These are phyloP conservation scores for Pica pica DNA, from an alignment of 2,113 vertebrate genomes.

Conservation along the genomic window DNA sequence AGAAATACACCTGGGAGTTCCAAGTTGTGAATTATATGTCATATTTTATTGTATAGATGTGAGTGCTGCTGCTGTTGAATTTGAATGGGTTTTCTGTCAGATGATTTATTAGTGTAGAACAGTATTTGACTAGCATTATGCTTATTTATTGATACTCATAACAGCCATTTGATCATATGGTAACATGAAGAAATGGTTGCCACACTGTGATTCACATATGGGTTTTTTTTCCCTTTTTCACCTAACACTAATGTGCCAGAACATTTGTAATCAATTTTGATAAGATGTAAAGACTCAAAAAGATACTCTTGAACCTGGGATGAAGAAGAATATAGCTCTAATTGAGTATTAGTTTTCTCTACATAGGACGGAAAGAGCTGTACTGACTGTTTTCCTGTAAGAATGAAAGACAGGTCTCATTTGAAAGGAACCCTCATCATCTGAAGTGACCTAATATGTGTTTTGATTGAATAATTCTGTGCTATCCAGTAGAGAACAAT, in stretches of 20 bases:
- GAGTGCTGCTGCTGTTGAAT: background rate
- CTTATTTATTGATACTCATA: conserved; percentile 12
- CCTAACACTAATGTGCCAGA: background rate
- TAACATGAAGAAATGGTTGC: background rate
- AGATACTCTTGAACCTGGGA: background rate
- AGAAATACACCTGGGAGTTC: conserved; percentile 38
- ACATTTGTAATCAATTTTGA: background rate
- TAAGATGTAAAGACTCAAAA: background rate
- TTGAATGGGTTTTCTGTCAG: conserved; percentile 4
- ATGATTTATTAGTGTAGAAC: conserved; percentile 32
- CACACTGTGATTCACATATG: background rate
- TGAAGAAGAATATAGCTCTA: background rate
- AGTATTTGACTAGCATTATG: background rate
- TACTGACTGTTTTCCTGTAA: background rate
- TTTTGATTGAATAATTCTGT: conserved; percentile 8
- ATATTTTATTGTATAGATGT: conserved; percentile 27
- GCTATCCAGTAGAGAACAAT: background rate
- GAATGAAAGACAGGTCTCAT: background rate
- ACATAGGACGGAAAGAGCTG: background rate
- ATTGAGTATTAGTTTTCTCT: background rate
- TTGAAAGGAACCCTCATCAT: background rate
- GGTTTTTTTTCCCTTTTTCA: background rate
- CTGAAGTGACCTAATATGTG: background rate
- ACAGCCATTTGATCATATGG: background rate
- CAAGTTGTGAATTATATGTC: conserved; percentile 28